Evolutionary conservation across 2,888 invertebrate genomes (phyloP).

Genomic region (Drosophila birchii): DNA sequence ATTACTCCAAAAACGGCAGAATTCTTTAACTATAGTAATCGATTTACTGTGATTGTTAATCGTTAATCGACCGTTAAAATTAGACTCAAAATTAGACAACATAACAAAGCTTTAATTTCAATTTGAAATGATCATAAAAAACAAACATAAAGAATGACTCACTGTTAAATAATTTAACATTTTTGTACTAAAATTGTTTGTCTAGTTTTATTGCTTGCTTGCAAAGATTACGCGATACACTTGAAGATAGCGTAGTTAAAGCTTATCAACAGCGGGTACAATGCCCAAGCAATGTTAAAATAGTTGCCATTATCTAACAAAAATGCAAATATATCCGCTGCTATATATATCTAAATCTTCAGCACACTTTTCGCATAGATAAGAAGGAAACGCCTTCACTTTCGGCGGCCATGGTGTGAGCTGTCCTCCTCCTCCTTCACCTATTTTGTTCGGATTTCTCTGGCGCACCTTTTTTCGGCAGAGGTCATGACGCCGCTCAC

Average conservation of each 20-base stretch:
- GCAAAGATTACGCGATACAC: constrained; percentile 11
- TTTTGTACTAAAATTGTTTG: neutral
- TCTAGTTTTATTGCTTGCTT: constrained; percentile 7
- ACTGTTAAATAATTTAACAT: neutral
- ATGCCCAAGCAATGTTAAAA: neutral
- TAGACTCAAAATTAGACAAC: too few species aligned
- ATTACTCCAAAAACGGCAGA: neutral
- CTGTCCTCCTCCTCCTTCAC: neutral
- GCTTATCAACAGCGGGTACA: constrained; percentile 4
- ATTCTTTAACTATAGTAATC: neutral
- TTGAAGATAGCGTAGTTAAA: constrained; percentile 4
- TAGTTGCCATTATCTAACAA: neutral
- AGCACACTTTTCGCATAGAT: constrained; percentile 21
- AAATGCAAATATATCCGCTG: neutral
- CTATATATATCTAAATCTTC: constrained; percentile 13
- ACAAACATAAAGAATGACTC: neutral
- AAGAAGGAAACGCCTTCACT: constrained; percentile 2
- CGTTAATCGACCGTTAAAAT: neutral
- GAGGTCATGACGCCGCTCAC: constrained; percentile 2
- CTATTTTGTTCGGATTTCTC: neutral
- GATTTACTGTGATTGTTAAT: neutral
- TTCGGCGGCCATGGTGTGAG: neutral
- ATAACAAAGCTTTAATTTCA: neutral
- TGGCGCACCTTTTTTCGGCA: constrained; percentile 1
- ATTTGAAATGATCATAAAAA: neutral